These are phyloP conservation scores for Oryctolagus cuniculus DNA, from an alignment of 2,113 vertebrate species.

Conservation along the genomic window DNA sequence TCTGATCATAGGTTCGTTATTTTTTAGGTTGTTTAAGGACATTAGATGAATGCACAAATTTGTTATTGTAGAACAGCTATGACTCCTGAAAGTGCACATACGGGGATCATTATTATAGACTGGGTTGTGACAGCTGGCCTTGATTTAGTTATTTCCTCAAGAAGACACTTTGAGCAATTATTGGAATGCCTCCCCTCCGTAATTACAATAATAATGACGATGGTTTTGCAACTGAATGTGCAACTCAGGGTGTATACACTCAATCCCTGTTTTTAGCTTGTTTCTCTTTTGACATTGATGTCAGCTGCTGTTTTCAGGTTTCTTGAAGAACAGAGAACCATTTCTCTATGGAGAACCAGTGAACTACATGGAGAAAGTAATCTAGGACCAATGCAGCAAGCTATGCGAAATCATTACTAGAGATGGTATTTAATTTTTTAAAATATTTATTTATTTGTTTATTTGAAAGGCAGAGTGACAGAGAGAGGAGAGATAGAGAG, in stretches of 20 bases:
- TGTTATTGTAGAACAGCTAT: slow-evolving; percentile 70
- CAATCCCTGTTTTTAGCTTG: slow-evolving; percentile 76
- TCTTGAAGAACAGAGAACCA: slow-evolving; percentile 49
- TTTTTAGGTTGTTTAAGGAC: slow-evolving; percentile 71
- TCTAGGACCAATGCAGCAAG: background rate
- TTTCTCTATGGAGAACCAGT: slow-evolving; percentile 69
- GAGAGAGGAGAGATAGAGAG: too few species aligned
- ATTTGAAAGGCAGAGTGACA: too few species aligned
- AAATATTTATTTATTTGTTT: too few species aligned
- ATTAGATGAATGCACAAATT: slow-evolving; percentile 68
- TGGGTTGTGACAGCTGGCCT: slow-evolving; percentile 77
- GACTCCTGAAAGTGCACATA: slow-evolving; percentile 69
- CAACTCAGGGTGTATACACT: slow-evolving; percentile 71
- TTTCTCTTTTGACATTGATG: slow-evolving; percentile 70
- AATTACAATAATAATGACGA: slow-evolving; percentile 82
- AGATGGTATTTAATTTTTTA: background rate
- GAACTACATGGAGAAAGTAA: slow-evolving; percentile 53
- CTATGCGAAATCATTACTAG: slow-evolving; percentile 52
- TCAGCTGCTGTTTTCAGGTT: slow-evolving; percentile 70
- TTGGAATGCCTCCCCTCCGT: slow-evolving; percentile 77
- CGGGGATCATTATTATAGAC: slow-evolving; percentile 72
- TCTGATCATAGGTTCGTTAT: slow-evolving; percentile 70
- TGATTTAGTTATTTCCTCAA: slow-evolving; percentile 82
- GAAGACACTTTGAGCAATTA: slow-evolving; percentile 83
- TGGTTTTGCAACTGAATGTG: slow-evolving; percentile 83